phyloP scores from a whole-genome alignment of 2,888 invertebrate species.

The Girardia tigrina region DNA sequence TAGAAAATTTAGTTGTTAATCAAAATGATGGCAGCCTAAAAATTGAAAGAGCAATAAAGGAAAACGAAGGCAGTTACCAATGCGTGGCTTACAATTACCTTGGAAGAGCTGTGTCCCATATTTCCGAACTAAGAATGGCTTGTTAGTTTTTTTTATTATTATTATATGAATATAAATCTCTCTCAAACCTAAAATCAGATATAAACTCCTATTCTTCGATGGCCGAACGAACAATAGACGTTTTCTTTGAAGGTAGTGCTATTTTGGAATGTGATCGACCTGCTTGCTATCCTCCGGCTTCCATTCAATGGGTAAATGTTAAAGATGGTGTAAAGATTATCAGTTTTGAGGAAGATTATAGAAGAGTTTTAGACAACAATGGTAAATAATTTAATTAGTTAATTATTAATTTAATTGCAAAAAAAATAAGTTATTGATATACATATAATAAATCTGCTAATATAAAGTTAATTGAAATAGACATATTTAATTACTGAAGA shows the following conservation, averaged over 20 bases:
- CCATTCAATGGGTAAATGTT: background rate
- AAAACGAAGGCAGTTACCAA: slow-evolving; percentile 84
- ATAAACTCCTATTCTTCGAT: background rate
- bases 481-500: no score
- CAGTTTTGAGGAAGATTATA: background rate
- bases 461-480: no score
- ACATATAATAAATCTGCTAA: no score
- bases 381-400: no score
- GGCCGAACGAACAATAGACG: background rate
- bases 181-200: background rate
- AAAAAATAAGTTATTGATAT: no score
- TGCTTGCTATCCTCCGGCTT: background rate
- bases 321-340: background rate
- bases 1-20: background rate
- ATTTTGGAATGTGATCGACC: background rate
- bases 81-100: slow-evolving; percentile 84
- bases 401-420: no score
- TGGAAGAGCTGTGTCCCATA: slow-evolving; percentile 81
- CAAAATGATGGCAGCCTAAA: background rate
- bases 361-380: background rate
- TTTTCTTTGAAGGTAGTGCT: background rate
- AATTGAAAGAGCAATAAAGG: slow-evolving; percentile 57
- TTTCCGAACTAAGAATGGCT: slow-evolving; percentile 75
- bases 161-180: background rate
- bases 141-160: background rate